A percentile compares a stretch with the other conserved stretches of the same genome.
Conservation (phyloP, 2,113 vertebrate species). For the Corythornis cristatus region DNA sequence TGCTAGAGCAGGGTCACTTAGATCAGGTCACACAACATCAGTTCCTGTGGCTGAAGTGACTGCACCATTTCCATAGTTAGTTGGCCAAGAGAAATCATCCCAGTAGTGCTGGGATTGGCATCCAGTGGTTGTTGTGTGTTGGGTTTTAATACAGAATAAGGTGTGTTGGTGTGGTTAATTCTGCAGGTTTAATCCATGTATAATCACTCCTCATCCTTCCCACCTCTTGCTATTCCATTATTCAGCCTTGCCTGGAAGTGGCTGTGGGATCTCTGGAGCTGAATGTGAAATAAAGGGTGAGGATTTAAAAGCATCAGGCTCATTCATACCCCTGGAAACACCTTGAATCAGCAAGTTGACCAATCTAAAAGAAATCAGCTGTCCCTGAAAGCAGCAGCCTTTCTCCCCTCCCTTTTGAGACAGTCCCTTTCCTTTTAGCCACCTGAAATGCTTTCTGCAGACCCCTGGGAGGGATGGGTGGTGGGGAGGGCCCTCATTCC, state of each 20-base stretch:
- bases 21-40: no score
- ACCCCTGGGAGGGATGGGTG: rapidly evolving
- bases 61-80: background rate
- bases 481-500: background rate
- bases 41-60: background rate
- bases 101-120: background rate
- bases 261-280: background rate
- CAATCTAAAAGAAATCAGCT: background rate
- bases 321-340: background rate
- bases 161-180: background rate
- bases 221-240: background rate
- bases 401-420: background rate
- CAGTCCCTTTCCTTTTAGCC: background rate
- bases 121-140: no score
- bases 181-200: rapidly evolving
- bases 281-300: background rate
- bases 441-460: background rate
- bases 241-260: background rate
- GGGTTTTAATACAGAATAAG: background rate
- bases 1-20: no score
- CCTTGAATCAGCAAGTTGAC: background rate
- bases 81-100: background rate
- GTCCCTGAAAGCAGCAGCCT: background rate
- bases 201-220: background rate
- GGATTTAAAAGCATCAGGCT: background rate